A percentile compares a stretch with the other conserved stretches of the same genome.
Conservation (phyloP, 2,888 invertebrate genomes). For the Chromoteleia sp. region DNA sequence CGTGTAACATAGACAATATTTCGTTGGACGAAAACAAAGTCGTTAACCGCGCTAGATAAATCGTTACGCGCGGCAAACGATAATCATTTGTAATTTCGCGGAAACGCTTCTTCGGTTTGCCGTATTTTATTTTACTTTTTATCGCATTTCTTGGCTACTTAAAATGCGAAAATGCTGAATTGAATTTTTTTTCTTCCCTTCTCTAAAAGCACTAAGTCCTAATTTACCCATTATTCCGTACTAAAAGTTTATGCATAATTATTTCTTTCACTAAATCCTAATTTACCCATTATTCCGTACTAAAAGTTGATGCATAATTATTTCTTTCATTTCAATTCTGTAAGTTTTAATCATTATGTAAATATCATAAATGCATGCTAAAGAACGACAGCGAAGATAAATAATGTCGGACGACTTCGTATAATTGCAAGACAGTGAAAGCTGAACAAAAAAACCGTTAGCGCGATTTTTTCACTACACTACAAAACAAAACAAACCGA, state of each 20-base stretch:
- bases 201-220: conserved; percentile 24
- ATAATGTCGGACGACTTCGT: conserved; percentile 48
- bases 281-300: conserved; percentile 44
- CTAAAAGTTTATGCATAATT: conserved; percentile 62
- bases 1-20: conserved; percentile 34
- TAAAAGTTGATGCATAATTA: conserved; percentile 63
- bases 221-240: conserved; percentile 45
- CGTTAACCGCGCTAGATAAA: conserved; percentile 53
- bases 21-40: conserved; percentile 43
- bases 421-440: conserved; percentile 50
- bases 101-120: conserved; percentile 11
- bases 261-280: conserved; percentile 42
- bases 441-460: conserved; percentile 33
- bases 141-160: conserved; percentile 10
- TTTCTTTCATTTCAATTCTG: conserved; percentile 60
- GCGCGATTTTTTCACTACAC: conserved; percentile 9
- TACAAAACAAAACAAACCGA: conserved; percentile 14
- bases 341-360: conserved; percentile 65
- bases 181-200: conserved; percentile 14
- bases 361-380: conserved; percentile 57
- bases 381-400: conserved; percentile 53
- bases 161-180: conserved; percentile 45
- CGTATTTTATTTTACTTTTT: conserved; percentile 23
- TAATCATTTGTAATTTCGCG: conserved; percentile 39
- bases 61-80: conserved; percentile 41